phyloP scores from a whole-genome alignment of 2,888 invertebrate species.

The Cloeon dipterum region DNA sequence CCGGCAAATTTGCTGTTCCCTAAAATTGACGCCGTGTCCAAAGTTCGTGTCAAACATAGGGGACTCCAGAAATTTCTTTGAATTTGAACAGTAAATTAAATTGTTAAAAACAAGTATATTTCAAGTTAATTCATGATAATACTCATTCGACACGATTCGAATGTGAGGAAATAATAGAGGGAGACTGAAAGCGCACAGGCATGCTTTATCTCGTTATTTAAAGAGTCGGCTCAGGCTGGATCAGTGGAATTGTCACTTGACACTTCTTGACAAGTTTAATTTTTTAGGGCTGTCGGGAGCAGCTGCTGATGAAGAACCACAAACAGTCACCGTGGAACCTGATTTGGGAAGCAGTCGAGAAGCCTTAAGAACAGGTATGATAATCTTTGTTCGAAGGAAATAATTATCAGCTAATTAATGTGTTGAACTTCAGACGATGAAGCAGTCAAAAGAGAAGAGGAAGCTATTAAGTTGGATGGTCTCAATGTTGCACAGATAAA shows the following conservation, averaged over 20 bases:
- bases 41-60: no score
- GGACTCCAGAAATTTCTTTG: no score
- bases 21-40: no score
- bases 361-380: slow-evolving; percentile 65
- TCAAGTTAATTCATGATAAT: no score
- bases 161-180: no score
- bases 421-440: slow-evolving; percentile 49
- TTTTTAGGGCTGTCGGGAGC: slow-evolving; percentile 9
- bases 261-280: not conserved
- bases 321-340: slow-evolving; percentile 32
- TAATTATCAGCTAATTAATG: not conserved
- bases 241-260: slow-evolving; percentile 12
- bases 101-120: no score
- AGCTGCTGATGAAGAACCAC: slow-evolving; percentile 22
- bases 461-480: slow-evolving; percentile 88
- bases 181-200: no score
- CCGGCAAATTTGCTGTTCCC: no score
- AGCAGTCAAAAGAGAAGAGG: slow-evolving; percentile 74
- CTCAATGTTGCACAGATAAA: slow-evolving; percentile 84
- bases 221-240: slow-evolving; percentile 13
- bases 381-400: not conserved
- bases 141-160: no score
- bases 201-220: not conserved
- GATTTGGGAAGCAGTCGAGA: slow-evolving; percentile 71
- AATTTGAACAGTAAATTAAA: no score